Evolutionary conservation across 2,797 vertebrate genomes (phyloP), one percentile per base, ranked within the genome.

Genomic region (Gila robusta): DNA sequence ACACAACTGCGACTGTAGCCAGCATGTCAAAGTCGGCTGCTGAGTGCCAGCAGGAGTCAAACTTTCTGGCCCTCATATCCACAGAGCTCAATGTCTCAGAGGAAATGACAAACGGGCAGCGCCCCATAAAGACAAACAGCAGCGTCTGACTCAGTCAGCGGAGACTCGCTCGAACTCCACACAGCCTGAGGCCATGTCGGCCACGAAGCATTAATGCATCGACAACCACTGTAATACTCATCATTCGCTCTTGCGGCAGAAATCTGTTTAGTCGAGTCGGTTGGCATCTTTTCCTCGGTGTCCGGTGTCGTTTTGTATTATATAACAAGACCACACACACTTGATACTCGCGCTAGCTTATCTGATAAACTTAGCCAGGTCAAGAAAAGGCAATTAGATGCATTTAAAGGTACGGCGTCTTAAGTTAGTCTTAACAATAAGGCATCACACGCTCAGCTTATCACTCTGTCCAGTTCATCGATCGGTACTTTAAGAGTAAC

Each of bases 1-100:
- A 28, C 72, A 84, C 72, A 84, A 54, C 67, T 82, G 88, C 90
- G 87, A 84, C 82, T 89, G 88, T 90, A 85, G 83, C 85, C 72
- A 86, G 86, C 87, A 72, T 91, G 91, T 90, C 72, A 76, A 76
- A 77, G 64, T 67, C 6, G 14, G 35, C 1, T 47, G 71, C 59
- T 41, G 78, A 81, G 71, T 82, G 71, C 59, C 85, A 82, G 79
- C 71, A 54, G 70, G 71, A 87, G 86, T 87, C 77, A 84, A 74
- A 74, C 86, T 84, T 80, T 76, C 77, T 76, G 77, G 70, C 77
- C 47, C 14, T 41, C 35, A 23, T 73, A 66, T 84, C 44, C 82
- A 83, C 77, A 80, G 44, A 81, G 44, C 76, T 79, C 67, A 19
- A 17, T 32, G 76, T 79, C 83, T 85, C 83, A 0, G 7, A 86